A percentile compares a stretch with the other conserved stretches of the same genome.
phyloP scores from a whole-genome alignment of 1,140 invertebrate species.

The Ceratina calcarata region DNA sequence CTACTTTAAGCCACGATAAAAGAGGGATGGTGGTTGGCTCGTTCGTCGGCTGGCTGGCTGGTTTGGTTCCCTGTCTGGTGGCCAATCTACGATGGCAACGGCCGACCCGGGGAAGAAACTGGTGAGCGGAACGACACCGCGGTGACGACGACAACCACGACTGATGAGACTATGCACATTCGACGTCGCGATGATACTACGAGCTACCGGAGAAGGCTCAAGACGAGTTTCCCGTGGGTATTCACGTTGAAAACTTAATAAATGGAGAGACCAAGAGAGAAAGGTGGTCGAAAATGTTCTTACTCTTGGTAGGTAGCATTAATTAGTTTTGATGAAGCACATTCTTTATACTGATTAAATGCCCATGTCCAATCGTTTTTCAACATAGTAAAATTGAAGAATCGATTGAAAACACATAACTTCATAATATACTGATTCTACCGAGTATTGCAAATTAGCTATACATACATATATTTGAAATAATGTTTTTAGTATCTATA shows the following conservation, averaged over 20 bases:
- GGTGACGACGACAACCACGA: background rate
- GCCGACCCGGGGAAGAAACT: constrained; percentile 38
- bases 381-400: too few species aligned
- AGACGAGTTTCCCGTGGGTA: background rate
- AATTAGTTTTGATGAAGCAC: too few species aligned
- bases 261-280: constrained; percentile 8
- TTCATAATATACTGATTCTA: too few species aligned
- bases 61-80: constrained; percentile 58
- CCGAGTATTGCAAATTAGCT: too few species aligned
- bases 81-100: constrained; percentile 24
- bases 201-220: background rate
- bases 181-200: constrained; percentile 23
- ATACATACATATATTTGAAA: too few species aligned
- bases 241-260: constrained; percentile 38
- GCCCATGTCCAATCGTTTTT: too few species aligned
- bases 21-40: constrained; percentile 57
- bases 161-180: background rate
- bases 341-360: too few species aligned
- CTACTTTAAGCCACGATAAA: constrained; percentile 38
- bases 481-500: too few species aligned
- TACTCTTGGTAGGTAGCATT: background rate
- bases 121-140: constrained; percentile 36
- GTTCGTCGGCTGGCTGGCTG: constrained; percentile 55
- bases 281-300: background rate
- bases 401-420: too few species aligned